Percentiles rank a stretch among this genome's conserved stretches.
phyloP scores from a whole-genome alignment of 2,888 invertebrate genomes.

The Acrobasis suavella region DNA sequence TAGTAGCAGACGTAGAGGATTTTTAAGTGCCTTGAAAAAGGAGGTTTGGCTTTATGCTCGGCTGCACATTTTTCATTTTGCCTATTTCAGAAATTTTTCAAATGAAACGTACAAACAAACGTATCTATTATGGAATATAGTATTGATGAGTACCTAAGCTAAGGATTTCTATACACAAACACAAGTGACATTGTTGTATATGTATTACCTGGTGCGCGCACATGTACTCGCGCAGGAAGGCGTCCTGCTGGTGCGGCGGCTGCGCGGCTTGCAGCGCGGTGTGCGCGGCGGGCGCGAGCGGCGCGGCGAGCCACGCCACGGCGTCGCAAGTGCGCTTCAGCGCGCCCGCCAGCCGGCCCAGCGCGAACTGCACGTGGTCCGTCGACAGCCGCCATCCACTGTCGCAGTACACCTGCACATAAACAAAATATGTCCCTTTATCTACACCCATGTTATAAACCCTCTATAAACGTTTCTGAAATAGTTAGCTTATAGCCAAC shows the following conservation, averaged over 20 bases:
- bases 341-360: constrained; percentile 94
- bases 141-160: no score
- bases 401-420: constrained; percentile 84
- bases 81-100: no score
- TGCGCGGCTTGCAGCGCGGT: constrained; percentile 87
- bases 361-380: constrained; percentile 97
- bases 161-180: no score
- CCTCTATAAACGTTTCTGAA: no score
- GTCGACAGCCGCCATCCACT: constrained; percentile 96
- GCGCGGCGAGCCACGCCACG: constrained; percentile 87
- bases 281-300: constrained; percentile 86
- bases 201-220: constrained; percentile 36
- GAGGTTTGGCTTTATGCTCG: no score
- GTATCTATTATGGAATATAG: no score
- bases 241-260: constrained; percentile 87
- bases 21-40: no score
- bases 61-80: no score
- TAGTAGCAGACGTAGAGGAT: no score
- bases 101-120: no score
- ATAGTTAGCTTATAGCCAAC: no score
- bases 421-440: background rate
- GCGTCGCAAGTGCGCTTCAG: constrained; percentile 86
- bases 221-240: constrained; percentile 94
- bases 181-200: background rate
- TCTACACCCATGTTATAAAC: no score